A percentile compares a stretch with the other conserved stretches of the same genome.
phyloP scores from a whole-genome alignment of 2,113 vertebrate species.

The Aepyceros melampus region DNA sequence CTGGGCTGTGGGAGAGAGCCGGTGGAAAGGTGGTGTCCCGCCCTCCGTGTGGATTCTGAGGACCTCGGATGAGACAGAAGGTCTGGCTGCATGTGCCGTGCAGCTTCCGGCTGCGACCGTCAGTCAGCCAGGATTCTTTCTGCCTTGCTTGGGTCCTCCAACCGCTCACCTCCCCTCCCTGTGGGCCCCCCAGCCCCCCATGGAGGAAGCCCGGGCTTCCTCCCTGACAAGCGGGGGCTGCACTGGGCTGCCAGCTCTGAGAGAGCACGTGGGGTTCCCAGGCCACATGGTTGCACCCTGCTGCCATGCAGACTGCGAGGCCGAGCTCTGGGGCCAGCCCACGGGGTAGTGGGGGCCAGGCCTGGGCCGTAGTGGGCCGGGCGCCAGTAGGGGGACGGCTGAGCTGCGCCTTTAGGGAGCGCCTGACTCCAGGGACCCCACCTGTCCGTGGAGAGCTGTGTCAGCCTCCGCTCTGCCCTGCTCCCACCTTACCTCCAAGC shows the following conservation, averaged over 20 bases:
- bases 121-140: background rate
- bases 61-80: background rate
- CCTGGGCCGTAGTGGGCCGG: background rate
- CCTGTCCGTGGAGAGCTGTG: background rate
- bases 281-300: background rate
- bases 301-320: fast-evolving
- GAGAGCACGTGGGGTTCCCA: background rate
- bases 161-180: fast-evolving
- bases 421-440: background rate
- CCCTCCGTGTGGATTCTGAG: fast-evolving
- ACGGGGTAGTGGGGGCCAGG: background rate
- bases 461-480: background rate
- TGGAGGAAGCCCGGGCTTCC: background rate
- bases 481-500: background rate
- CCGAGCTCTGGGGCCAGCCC: background rate
- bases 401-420: background rate
- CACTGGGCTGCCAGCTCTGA: background rate
- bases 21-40: fast-evolving
- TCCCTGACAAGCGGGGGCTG: fast-evolving
- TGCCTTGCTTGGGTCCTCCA: fast-evolving
- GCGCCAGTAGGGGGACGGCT: background rate
- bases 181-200: fast-evolving
- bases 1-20: fast-evolving
- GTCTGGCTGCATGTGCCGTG: too few species aligned
- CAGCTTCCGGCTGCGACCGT: fast-evolving